A percentile compares a stretch with the other conserved stretches of the same genome.
phyloP scores from a whole-genome alignment of 2,113 vertebrate species.

The Centrocercus urophasianus region DNA sequence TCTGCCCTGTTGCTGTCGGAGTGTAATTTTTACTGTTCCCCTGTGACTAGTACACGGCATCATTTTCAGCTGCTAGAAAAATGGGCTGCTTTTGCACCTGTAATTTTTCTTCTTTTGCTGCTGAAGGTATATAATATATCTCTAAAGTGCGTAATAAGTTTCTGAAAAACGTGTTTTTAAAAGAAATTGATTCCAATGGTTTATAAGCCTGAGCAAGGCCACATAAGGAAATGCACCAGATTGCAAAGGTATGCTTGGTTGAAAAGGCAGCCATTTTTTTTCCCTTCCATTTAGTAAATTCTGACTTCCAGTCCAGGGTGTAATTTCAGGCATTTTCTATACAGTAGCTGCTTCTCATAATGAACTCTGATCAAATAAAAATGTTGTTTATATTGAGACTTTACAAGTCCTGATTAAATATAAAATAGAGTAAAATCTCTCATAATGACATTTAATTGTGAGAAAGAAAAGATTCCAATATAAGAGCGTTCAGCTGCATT shows the following conservation, averaged over 20 bases:
- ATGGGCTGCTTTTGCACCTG: conserved; percentile 88
- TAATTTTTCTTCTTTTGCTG: conserved; percentile 90
- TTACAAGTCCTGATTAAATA: conserved; percentile 80
- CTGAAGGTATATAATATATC: conserved; percentile 96
- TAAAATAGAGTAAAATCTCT: conserved; percentile 82
- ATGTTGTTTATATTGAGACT: conserved; percentile 82
- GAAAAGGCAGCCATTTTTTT: conserved; percentile 73
- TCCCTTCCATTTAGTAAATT: conserved; percentile 69
- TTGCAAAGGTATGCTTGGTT: conserved; percentile 79
- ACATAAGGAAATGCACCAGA: conserved; percentile 76
- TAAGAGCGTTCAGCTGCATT: conserved; percentile 78
- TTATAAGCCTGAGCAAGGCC: conserved; percentile 84
- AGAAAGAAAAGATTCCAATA: conserved; percentile 80
- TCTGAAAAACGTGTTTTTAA: conserved; percentile 94
- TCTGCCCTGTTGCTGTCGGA: conserved; percentile 88
- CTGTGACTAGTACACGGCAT: conserved; percentile 87
- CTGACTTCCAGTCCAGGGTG: conserved; percentile 71
- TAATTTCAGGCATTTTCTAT: conserved; percentile 79
- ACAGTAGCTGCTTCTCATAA: conserved; percentile 77
- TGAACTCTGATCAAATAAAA: conserved; percentile 83
- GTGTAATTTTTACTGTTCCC: conserved; percentile 89
- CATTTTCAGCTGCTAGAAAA: conserved; percentile 90
- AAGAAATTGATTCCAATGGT: conserved; percentile 92
- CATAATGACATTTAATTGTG: conserved; percentile 84
- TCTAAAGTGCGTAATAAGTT: conserved; percentile 92